Conservation (phyloP, 2,113 vertebrate genomes). For the Spea multiplicata region DNA sequence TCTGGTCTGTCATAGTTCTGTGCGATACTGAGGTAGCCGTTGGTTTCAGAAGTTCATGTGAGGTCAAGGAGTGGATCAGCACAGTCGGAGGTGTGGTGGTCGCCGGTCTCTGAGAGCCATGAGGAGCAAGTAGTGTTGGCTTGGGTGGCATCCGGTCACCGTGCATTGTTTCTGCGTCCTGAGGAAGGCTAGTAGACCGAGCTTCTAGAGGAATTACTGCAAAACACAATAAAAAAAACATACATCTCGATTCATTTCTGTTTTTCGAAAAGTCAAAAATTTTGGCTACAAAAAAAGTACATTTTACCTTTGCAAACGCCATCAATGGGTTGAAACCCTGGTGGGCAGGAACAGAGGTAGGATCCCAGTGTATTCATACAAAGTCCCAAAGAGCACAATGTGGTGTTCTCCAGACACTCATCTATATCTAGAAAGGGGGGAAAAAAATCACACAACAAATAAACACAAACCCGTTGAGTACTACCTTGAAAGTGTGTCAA, state of each 20-base stretch:
- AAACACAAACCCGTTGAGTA: too few species aligned
- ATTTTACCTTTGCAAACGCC: slow-evolving; percentile 28
- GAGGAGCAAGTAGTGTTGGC: neutral
- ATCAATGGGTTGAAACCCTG: slow-evolving; percentile 18
- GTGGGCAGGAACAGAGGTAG: slow-evolving; percentile 43
- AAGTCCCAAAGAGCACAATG: slow-evolving; percentile 24
- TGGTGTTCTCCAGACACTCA: slow-evolving; percentile 42
- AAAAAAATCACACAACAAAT: too few species aligned
- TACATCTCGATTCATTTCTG: neutral
- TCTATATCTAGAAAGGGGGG: slow-evolving; percentile 38
- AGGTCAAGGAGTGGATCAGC: neutral
- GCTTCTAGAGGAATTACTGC: slow-evolving; percentile 5
- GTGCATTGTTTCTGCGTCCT: slow-evolving; percentile 4
- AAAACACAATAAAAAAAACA: neutral
- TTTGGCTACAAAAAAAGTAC: too few species aligned
- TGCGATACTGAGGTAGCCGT: slow-evolving; percentile 33
- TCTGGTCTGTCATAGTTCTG: neutral
- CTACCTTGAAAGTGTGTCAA: too few species aligned
- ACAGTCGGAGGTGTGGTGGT: neutral
- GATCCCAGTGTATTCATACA: slow-evolving; percentile 45
- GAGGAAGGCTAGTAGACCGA: slow-evolving; percentile 12
- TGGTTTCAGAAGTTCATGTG: neutral
- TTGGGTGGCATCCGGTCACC: neutral
- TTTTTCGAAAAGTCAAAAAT: too few species aligned
- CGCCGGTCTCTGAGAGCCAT: neutral